Evolutionary conservation across 2,797 vertebrate genomes (phyloP), one percentile per base, ranked within the genome.

Genomic region (Antennarius maculatus): DNA sequence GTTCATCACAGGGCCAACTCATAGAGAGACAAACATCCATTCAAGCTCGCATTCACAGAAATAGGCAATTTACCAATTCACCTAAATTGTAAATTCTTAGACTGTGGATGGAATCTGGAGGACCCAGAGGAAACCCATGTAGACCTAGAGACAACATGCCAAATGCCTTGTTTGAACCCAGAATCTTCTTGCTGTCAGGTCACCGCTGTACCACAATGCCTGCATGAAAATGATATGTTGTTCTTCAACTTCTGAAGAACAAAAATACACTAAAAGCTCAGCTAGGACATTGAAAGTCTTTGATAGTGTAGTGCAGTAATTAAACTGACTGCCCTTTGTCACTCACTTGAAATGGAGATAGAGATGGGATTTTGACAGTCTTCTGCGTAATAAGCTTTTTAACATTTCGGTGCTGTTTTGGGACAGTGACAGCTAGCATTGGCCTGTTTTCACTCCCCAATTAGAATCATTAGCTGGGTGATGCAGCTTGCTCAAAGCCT

Each of bases 381-480:
- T 73, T 28, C 5, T 55, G 58, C 72, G 66, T 49, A 63, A 45
- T 53, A 43, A 31, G 72, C 52, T 18, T 69, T 84, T 79, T 49
- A 81, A 76, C 51, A 71, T 60, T 69, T 66, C 72, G 46, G 64
- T 58, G 43, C 51, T 63, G 70, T 73, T 74, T 74, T 72, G 53
- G 73, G 63, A 66, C 52, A 46, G 39, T 69, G 71, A 76, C 74
- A 62, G 49, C 8, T 12, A 61, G 42, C 4, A 29, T 37, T 75
- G 70, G 52, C 54, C 54, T 9, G 23, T 76, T 80, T 66, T 82
- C 74, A 72, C 50, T 69, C 48, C n/a, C 49, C 69, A 73, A 65
- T 82, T 79, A 78, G 54, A 41, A 52, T 69, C 67, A 82, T 73
- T 79, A 79, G 62, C 45, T 15, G 52, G 51, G 54, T 68, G 57